phyloP scores from a whole-genome alignment of 2,888 invertebrate genomes.

The Trachelus tabidus region DNA sequence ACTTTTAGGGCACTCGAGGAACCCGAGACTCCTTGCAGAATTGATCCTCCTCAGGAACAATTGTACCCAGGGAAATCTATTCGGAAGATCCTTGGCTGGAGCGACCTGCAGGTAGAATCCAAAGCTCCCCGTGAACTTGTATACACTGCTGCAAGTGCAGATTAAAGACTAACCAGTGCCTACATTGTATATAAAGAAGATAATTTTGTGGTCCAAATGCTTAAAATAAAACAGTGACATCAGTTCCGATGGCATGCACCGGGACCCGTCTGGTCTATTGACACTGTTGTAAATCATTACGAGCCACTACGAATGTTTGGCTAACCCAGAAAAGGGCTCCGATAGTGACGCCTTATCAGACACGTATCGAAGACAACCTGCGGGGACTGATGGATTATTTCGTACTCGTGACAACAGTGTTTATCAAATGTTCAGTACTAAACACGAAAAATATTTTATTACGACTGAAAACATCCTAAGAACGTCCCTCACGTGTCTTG shows the following conservation, averaged over 20 bases:
- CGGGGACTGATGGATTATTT: slow-evolving; percentile 12
- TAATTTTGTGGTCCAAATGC: background rate
- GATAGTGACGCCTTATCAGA: slow-evolving; percentile 39
- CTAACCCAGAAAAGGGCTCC: slow-evolving; percentile 46
- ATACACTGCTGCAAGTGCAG: background rate
- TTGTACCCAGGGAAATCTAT: background rate
- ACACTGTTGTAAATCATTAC: slow-evolving; percentile 23
- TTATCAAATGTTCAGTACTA: background rate
- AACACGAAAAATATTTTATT: background rate
- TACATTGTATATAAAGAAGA: background rate
- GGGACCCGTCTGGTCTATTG: background rate
- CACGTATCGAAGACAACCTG: slow-evolving; percentile 11
- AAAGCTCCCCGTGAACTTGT: background rate
- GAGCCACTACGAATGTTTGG: slow-evolving; percentile 35
- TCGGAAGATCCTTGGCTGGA: background rate
- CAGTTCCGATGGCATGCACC: background rate
- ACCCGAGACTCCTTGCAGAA: slow-evolving; percentile 30
- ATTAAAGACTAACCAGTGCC: background rate
- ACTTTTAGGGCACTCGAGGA: slow-evolving; percentile 58
- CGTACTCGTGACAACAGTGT: background rate
- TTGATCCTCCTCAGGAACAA: background rate
- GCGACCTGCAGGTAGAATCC: background rate
- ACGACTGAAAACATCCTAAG: background rate
- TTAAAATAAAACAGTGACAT: slow-evolving; percentile 3
- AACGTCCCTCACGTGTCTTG: background rate